These are phyloP conservation scores for Yasuhikotakia modesta DNA, from an alignment of 2,797 vertebrate genomes.

Conservation along the genomic window DNA sequence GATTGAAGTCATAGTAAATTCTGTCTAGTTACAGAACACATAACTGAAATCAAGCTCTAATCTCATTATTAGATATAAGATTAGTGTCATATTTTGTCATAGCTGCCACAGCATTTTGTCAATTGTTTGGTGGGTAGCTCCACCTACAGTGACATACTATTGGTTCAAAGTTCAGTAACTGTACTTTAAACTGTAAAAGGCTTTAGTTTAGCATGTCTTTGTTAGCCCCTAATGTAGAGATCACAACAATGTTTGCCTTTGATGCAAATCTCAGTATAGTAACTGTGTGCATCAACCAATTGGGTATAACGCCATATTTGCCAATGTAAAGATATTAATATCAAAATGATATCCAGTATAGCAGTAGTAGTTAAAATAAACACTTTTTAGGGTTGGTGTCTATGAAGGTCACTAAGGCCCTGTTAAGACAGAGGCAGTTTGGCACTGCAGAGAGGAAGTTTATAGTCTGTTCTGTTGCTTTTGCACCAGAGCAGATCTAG, in stretches of 20 bases:
- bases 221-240: neutral
- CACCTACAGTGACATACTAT: neutral
- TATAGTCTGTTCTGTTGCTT: slow-evolving; percentile 54
- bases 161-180: neutral
- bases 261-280: too few relatives aligned
- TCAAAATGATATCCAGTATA: neutral
- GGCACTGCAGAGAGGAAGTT: slow-evolving; percentile 40
- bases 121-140: neutral
- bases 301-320: neutral
- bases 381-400: neutral
- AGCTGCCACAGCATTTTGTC: neutral
- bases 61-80: too few relatives aligned
- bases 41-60: too few relatives aligned
- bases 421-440: slow-evolving; percentile 26
- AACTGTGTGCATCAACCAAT: too few relatives aligned
- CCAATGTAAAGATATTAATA: neutral
- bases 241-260: neutral
- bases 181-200: too few relatives aligned
- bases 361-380: neutral
- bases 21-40: too few relatives aligned
- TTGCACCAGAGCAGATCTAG: slow-evolving; percentile 52
- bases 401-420: neutral
- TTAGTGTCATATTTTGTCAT: too few relatives aligned
- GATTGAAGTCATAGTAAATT: too few relatives aligned
- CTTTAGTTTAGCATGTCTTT: neutral